Evolutionary conservation across 2,797 vertebrate genomes (phyloP).

Genomic region (Pyrocephalus nanus): DNA sequence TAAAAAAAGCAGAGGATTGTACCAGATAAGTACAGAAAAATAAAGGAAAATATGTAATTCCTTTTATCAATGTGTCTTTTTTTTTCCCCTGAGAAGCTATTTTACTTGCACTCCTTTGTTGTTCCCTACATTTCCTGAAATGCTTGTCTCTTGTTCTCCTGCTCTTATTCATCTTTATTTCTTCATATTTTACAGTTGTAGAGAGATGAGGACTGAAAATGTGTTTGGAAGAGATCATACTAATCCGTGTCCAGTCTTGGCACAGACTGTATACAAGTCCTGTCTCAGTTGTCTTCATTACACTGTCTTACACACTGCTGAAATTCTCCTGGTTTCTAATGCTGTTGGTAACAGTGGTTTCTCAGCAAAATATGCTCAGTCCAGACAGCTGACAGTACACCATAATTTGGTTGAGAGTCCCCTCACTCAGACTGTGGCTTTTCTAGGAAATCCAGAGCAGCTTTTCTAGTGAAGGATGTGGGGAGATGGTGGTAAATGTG

Average conservation of each 20-base stretch:
- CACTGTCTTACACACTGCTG: neutral
- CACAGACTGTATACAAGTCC: neutral
- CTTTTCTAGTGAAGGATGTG: neutral
- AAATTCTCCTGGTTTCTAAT: neutral
- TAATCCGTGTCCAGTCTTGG: neutral
- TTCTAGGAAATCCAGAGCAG: neutral
- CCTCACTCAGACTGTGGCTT: neutral
- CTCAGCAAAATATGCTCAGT: neutral
- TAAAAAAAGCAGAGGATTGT: neutral
- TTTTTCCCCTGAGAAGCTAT: neutral
- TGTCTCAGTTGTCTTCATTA: neutral
- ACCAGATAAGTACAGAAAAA: neutral
- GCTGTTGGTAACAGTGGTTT: neutral
- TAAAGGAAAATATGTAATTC: neutral
- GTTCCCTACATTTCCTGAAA: neutral
- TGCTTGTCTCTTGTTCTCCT: neutral
- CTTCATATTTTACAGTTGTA: neutral
- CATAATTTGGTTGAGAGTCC: neutral
- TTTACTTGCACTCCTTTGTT: neutral
- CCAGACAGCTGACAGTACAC: neutral
- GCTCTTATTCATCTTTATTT: neutral
- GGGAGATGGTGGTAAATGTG: neutral
- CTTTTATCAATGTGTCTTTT: neutral
- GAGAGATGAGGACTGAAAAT: neutral
- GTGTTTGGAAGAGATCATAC: neutral